phyloP scores from a whole-genome alignment of 1,140 invertebrate genomes.

The Plodia interpunctella region DNA sequence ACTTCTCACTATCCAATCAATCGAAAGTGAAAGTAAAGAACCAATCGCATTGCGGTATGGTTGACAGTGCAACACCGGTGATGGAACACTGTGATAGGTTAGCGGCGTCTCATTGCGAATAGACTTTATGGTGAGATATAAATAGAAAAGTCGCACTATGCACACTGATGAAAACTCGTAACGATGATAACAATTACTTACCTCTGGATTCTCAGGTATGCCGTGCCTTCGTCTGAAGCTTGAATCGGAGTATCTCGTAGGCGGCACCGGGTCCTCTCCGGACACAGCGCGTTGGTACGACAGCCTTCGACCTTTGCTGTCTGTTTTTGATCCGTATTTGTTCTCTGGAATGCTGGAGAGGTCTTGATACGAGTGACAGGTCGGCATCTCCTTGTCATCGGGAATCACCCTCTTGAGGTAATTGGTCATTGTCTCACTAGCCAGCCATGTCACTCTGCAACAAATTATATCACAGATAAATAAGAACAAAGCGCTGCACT shows the following conservation, averaged over 20 bases:
- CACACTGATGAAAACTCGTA: no score
- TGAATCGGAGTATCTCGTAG: slow-evolving; percentile 38
- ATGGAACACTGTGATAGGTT: no score
- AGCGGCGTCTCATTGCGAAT: no score
- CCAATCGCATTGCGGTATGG: no score
- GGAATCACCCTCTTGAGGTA: slow-evolving; percentile 52
- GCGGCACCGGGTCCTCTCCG: slow-evolving; percentile 51
- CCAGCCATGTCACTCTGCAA: slow-evolving; percentile 62
- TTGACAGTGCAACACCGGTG: no score
- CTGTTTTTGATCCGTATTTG: slow-evolving; percentile 23
- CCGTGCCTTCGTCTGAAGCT: slow-evolving; percentile 34
- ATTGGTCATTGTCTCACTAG: slow-evolving; percentile 55
- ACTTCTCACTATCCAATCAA: no score
- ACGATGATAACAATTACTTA: slow-evolving; percentile 24
- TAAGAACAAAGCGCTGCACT: no score
- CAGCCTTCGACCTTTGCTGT: slow-evolving; percentile 47
- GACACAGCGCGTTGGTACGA: slow-evolving; percentile 65
- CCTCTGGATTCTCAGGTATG: slow-evolving; percentile 46
- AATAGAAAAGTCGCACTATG: no score
- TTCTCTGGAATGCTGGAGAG: slow-evolving; percentile 47
- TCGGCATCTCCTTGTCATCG: slow-evolving; percentile 47
- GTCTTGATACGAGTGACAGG: slow-evolving; percentile 51
- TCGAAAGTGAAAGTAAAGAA: no score
- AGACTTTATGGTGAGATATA: no score
- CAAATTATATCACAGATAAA: neutral